Percentiles rank a stretch among this genome's conserved stretches.
Evolutionary conservation across 2,888 invertebrate species (phyloP).

Genomic region (Philonicus albiceps): DNA sequence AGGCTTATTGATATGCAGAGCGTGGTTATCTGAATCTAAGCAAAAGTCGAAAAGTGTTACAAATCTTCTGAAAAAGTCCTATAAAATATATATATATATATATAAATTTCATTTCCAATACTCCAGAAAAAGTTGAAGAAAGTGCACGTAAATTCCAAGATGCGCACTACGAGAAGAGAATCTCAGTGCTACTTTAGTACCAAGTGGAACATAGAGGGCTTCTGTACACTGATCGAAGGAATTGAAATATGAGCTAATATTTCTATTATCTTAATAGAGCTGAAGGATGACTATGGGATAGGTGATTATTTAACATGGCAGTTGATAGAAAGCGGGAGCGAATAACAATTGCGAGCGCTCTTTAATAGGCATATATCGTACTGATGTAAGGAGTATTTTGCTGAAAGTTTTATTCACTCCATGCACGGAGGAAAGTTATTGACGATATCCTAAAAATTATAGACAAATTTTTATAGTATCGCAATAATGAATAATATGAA

Average conservation of each 20-base stretch:
- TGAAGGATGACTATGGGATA: background rate
- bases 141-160: background rate
- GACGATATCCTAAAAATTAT: background rate
- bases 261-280: background rate
- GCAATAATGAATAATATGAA: background rate
- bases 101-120: background rate
- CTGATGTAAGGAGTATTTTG: too few relatives aligned
- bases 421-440: background rate
- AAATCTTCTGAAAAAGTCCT: background rate
- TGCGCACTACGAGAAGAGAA: background rate
- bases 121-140: background rate
- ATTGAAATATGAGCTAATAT: background rate
- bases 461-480: background rate
- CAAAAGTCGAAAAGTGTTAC: conserved; percentile 39
- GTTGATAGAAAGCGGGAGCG: background rate
- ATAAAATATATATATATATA: background rate
- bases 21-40: conserved; percentile 73
- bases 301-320: background rate
- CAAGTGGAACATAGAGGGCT: too few relatives aligned
- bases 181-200: too few relatives aligned
- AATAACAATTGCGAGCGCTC: background rate
- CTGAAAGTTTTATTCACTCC: background rate
- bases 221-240: too few relatives aligned
- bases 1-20: conserved; percentile 74
- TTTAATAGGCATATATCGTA: background rate